Conservation (phyloP, 2,113 vertebrate genomes). For the Cromileptes altivelis region DNA sequence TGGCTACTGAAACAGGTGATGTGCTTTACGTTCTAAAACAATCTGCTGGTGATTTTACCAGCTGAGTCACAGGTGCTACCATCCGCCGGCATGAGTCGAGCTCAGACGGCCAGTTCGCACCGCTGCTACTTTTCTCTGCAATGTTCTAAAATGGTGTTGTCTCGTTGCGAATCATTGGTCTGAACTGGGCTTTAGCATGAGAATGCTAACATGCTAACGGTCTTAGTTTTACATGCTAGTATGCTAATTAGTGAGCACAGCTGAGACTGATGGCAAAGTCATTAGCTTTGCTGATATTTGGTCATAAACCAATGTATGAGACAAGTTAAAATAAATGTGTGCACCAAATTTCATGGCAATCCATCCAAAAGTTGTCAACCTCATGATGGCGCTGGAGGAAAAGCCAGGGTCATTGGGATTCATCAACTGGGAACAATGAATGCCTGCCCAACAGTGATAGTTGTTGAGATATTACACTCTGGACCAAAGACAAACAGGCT, state of each 20-base stretch:
- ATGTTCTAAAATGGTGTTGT: no score
- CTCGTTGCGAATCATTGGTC: no score
- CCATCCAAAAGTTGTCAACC: neutral
- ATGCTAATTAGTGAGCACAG: neutral
- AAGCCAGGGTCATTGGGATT: neutral
- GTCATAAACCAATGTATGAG: neutral
- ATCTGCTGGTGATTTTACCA: no score
- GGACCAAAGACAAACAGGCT: neutral
- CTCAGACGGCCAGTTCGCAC: no score
- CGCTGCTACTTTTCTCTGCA: no score
- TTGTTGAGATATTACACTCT: constrained; percentile 9
- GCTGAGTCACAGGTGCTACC: no score
- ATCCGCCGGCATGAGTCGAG: no score
- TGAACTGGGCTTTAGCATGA: no score
- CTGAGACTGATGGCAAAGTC: neutral
- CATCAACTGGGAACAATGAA: neutral
- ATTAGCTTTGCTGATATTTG: neutral
- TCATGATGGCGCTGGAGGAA: neutral
- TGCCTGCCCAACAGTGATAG: neutral
- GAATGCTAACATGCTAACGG: no score
- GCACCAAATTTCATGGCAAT: neutral
- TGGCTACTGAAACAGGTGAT: no score
- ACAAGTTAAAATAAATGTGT: neutral
- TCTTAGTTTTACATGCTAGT: neutral
- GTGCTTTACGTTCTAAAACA: no score